A percentile compares a stretch with the other conserved stretches of the same genome.
These are phyloP conservation scores for Synanthedon andrenaeformis DNA, from an alignment of 2,888 invertebrate species.

Conservation along the genomic window DNA sequence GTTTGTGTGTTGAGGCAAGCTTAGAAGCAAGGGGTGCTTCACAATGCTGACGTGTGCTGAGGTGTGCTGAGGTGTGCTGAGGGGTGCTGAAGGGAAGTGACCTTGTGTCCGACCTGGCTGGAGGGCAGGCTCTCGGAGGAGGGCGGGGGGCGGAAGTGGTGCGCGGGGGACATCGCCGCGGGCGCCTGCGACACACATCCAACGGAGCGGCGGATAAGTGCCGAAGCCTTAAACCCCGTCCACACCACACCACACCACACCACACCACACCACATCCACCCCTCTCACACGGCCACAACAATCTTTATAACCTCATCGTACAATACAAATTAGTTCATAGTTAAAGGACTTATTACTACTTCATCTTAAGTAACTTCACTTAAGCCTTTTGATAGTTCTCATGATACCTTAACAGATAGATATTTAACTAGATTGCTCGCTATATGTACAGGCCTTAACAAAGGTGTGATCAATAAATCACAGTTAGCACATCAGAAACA, in stretches of 20 bases:
- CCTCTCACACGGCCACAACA: not conserved
- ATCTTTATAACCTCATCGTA: not conserved
- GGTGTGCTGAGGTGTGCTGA: not conserved
- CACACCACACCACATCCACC: not conserved
- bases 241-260: constrained; percentile 3
- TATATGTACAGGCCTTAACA: too few relatives aligned
- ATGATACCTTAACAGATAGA: too few relatives aligned
- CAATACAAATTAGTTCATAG: too few relatives aligned
- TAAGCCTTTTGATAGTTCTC: too few relatives aligned
- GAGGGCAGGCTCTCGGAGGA: constrained; percentile 82
- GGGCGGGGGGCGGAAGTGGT: constrained; percentile 77
- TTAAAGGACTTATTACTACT: too few relatives aligned
- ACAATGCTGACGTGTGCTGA: not conserved
- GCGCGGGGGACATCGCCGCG: constrained; percentile 91
- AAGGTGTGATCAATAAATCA: too few relatives aligned
- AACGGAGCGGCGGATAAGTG: not conserved
- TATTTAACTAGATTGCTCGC: too few relatives aligned
- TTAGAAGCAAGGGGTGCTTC: too few relatives aligned
- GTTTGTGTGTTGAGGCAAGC: too few relatives aligned
- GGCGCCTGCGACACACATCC: constrained; percentile 77
- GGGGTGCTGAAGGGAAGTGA: not conserved
- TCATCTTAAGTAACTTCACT: too few relatives aligned
- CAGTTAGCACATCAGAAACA: too few relatives aligned
- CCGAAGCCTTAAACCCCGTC: constrained; percentile 2
- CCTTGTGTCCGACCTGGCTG: constrained; percentile 74